A percentile compares a stretch with the other conserved stretches of the same genome.
phyloP scores from a whole-genome alignment of 2,113 vertebrate species.

The Circaetus gallicus region DNA sequence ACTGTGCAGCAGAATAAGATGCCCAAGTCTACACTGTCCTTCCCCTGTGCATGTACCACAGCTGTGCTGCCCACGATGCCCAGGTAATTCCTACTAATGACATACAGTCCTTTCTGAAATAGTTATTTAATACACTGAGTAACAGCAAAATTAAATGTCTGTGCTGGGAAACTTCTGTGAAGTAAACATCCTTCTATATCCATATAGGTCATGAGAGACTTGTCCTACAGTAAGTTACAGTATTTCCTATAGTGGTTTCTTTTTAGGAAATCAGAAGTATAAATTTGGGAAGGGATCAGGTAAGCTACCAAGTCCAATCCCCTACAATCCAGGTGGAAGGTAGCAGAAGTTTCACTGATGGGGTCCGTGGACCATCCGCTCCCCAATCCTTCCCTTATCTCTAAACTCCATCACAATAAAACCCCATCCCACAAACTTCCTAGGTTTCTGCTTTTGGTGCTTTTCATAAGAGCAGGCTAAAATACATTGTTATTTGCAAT shows the following conservation, averaged over 20 bases:
- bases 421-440: background rate
- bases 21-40: constrained; percentile 76
- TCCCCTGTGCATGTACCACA: constrained; percentile 77
- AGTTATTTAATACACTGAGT: background rate
- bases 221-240: constrained; percentile 20
- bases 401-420: background rate
- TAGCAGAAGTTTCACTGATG: background rate
- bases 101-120: background rate
- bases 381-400: background rate
- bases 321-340: background rate
- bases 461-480: background rate
- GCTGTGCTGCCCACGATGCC: constrained; percentile 80
- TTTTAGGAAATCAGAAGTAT: background rate
- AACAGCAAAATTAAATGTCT: background rate
- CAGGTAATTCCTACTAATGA: constrained; percentile 71
- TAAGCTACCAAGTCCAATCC: background rate
- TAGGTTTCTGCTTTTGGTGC: background rate
- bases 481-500: background rate
- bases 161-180: constrained; percentile 21
- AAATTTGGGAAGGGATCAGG: background rate
- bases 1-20: constrained; percentile 80
- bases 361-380: background rate
- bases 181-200: constrained; percentile 1
- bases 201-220: constrained; percentile 6
- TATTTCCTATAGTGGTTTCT: background rate